A percentile compares a stretch with the other conserved stretches of the same genome.
Conservation (phyloP, 2,888 invertebrate species). For the Phyllotreta cruciferae region DNA sequence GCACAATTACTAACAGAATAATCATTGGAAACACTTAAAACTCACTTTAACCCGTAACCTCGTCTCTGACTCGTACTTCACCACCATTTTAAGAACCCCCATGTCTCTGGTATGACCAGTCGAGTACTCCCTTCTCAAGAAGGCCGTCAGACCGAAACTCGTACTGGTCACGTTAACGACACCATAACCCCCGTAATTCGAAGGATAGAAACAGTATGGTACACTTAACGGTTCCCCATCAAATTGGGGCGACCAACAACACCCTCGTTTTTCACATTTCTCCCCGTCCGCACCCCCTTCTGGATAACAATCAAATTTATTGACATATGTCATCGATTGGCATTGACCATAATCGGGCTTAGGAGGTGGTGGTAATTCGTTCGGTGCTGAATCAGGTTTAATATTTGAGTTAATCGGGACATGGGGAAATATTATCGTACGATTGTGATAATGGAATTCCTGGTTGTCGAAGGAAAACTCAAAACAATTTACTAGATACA, state of each 20-base stretch:
- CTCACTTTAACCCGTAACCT: constrained; percentile 72
- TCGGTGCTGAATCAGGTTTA: neutral
- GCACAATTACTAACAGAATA: neutral
- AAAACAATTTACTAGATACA: constrained; percentile 59
- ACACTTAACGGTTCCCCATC: constrained; percentile 59
- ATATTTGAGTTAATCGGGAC: neutral
- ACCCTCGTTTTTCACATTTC: constrained; percentile 70
- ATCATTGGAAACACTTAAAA: neutral
- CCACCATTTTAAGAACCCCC: constrained; percentile 65
- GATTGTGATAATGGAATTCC: constrained; percentile 42
- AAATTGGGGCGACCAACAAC: constrained; percentile 68
- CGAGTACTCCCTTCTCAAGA: constrained; percentile 63
- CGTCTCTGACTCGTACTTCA: constrained; percentile 68
- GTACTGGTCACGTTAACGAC: constrained; percentile 69
- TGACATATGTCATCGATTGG: constrained; percentile 58
- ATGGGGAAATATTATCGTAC: constrained; percentile 43
- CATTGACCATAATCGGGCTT: constrained; percentile 60
- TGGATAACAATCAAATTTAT: constrained; percentile 77
- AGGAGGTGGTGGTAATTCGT: constrained; percentile 55
- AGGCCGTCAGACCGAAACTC: constrained; percentile 67
- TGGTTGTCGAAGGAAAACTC: constrained; percentile 51
- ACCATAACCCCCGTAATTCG: constrained; percentile 70
- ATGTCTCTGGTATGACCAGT: constrained; percentile 74
- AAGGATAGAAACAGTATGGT: constrained; percentile 79
- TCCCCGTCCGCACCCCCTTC: constrained; percentile 63